These are phyloP conservation scores for Thamnophis sirtalis DNA, from an alignment of 2,113 vertebrate species.

Conservation along the genomic window DNA sequence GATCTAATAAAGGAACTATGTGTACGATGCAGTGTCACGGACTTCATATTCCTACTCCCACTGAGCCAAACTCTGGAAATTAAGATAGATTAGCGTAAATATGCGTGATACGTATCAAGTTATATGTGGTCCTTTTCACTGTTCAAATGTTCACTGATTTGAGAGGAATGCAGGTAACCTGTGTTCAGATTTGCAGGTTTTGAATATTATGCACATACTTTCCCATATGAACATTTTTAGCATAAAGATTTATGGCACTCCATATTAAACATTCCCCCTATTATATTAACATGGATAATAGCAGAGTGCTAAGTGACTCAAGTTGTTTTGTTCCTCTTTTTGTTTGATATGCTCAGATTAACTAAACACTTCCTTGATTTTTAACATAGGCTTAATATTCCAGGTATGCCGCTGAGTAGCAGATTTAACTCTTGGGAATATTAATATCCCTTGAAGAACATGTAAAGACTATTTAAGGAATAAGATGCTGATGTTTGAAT, in stretches of 20 bases:
- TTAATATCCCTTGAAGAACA: conserved; percentile 1
- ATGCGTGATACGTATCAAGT: background rate
- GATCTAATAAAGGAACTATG: background rate
- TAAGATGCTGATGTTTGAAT: background rate
- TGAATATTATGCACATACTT: background rate
- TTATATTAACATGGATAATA: accelerated
- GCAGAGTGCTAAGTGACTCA: background rate
- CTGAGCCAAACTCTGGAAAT: background rate
- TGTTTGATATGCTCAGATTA: background rate
- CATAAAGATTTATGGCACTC: background rate
- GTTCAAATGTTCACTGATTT: background rate
- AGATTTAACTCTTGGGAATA: conserved; percentile 12
- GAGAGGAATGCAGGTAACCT: background rate
- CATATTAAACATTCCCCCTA: background rate
- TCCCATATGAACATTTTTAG: background rate
- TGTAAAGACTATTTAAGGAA: background rate
- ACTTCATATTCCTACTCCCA: background rate
- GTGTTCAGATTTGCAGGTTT: background rate
- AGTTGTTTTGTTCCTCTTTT: background rate
- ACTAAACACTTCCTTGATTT: background rate
- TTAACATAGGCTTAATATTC: conserved; percentile 11
- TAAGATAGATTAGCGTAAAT: background rate
- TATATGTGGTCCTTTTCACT: background rate
- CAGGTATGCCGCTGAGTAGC: background rate
- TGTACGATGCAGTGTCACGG: background rate